phyloP scores from a whole-genome alignment of 2,888 invertebrate genomes.

The Sthenelais limicola region DNA sequence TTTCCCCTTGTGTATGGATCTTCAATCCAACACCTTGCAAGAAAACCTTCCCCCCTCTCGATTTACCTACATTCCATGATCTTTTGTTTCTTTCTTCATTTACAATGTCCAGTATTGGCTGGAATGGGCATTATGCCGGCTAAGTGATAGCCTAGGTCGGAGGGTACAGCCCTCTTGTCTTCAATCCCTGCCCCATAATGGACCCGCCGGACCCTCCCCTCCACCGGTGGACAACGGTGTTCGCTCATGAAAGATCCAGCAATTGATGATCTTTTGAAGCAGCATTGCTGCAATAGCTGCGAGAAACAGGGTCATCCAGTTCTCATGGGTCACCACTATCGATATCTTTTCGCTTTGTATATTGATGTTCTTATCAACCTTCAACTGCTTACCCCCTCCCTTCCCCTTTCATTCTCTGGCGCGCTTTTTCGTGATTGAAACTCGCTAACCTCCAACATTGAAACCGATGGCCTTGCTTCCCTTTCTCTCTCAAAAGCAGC shows the following conservation, averaged over 20 bases:
- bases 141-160: too few species aligned
- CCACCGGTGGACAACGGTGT: background rate
- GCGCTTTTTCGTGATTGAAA: conserved; percentile 6
- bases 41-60: too few species aligned
- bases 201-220: background rate
- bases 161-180: too few species aligned
- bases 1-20: too few species aligned
- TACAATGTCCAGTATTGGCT: too few species aligned
- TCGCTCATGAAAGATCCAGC: conserved; percentile 29
- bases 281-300: background rate
- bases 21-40: too few species aligned
- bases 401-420: background rate
- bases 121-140: too few species aligned
- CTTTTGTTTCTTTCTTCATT: too few species aligned
- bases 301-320: conserved; percentile 1
- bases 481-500: background rate
- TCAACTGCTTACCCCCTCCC: conserved; percentile 21
- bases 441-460: background rate
- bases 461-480: background rate
- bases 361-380: conserved; percentile 31
- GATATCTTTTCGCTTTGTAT: background rate
- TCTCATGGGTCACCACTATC: conserved; percentile 11
- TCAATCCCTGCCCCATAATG: background rate
- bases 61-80: too few species aligned
- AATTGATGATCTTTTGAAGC: conserved; percentile 37